Evolutionary conservation across 2,797 vertebrate genomes (phyloP), one percentile per base, ranked within the genome.

Genomic region (Pangasius krempfi): DNA sequence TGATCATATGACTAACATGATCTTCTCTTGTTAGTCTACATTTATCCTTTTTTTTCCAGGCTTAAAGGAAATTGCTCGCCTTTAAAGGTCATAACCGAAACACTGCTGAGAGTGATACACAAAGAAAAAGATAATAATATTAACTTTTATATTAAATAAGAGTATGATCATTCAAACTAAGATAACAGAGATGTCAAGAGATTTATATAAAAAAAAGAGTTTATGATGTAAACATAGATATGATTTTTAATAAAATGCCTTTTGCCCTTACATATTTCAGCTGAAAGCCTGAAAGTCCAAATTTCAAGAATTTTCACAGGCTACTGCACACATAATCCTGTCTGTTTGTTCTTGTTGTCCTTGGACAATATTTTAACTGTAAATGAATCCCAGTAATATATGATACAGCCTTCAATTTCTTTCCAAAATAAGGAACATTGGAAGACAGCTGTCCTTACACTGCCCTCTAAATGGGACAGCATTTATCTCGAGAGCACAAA

Each of bases 301-400:
- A 80, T 25, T 58, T 60, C n/a, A 58, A 78, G 3, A 30, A 30
- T 30, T 50, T 30, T 52, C 47, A 54, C 79, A 40, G 54, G 4
- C 54, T 14, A 33, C 30, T 54, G 20, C 54, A 60, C 22, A 75
- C 40, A 6, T 64, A 47, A 83, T n/a, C 81, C 81, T 18, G 37
- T 83, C 40, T 9, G 7, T 50, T 47, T 84, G 40, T 30, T 47
- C 81, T 47, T n/a, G 22, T 47, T 83, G 81, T 83, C 81, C 60
- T 84, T 84, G 60, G 25, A 25, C 20, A 66, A 9, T 47, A 66
- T 20, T 84, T 84, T 84, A 47, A 64, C 81, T 66, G 81, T 84
- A 79, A 82, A 64, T 76, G 58, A 30, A 89, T 76, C 54, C 62
- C 80, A 80, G 87, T 52, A 66, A 33, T 80, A 83, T 47, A 25